Conservation (phyloP, 2,888 invertebrate species). For the Isotomurus palustris region DNA sequence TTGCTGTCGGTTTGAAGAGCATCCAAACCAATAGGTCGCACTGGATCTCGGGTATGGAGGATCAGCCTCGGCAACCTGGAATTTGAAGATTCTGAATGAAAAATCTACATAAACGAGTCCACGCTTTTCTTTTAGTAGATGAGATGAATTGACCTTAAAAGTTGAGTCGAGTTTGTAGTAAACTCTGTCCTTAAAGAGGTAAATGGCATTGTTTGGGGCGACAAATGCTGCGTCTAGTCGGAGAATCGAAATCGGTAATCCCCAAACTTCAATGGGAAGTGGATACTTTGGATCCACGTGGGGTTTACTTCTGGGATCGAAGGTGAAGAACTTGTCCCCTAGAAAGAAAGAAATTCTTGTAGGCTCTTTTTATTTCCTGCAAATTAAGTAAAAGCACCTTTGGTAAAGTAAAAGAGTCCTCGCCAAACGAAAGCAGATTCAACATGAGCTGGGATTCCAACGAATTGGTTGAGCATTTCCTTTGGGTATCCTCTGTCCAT, state of each 20-base stretch:
- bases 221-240: constrained; percentile 26
- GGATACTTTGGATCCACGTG: constrained; percentile 21
- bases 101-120: too few relatives aligned
- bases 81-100: neutral
- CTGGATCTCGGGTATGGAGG: constrained; percentile 28
- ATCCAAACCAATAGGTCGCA: constrained; percentile 25
- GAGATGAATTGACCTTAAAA: constrained; percentile 27
- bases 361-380: neutral
- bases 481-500: constrained; percentile 37
- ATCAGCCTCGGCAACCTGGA: constrained; percentile 15
- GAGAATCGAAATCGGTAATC: neutral
- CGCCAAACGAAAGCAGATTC: constrained; percentile 38
- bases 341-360: neutral
- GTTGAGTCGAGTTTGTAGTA: constrained; percentile 35
- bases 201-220: constrained; percentile 24
- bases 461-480: constrained; percentile 32
- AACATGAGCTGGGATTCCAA: constrained; percentile 38
- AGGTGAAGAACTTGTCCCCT: constrained; percentile 31
- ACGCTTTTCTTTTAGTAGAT: too few relatives aligned
- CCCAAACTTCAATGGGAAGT: constrained; percentile 9
- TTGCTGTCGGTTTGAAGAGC: constrained; percentile 12
- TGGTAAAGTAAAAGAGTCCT: constrained; percentile 38
- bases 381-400: constrained; percentile 15
- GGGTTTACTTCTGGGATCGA: constrained; percentile 22
- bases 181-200: constrained; percentile 28